Base-by-base conservation (phyloP, 2,888 invertebrate species). In the Tenthredo livida region DNA sequence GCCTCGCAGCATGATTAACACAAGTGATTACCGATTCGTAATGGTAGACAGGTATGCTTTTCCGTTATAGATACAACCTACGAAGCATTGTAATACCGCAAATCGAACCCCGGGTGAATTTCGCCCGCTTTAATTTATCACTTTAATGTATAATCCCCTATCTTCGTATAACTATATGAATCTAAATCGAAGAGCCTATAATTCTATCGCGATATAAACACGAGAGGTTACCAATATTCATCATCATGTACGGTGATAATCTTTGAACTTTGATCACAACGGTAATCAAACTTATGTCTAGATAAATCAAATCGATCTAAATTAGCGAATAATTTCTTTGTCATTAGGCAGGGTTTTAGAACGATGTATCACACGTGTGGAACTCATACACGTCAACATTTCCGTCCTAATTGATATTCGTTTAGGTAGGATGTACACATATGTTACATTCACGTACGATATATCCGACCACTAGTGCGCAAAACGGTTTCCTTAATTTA, bases 401-500 rank as follows among this genome's bases (percentile, higher is more conserved):
- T 15, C 47, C 47, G 12, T 15, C 47, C 47, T 40, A n/a, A 37
- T 72, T 33, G 17, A 72, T 72, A 17, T 72, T 72, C 70, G 33
- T 25, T 6, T 33, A 6, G 33, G 67, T 29, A 37, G 6, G 6
- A 29, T 29, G 29, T 2, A 33, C 33, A 33, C 67, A 33, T 37
- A 29, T 47, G 37, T 75, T 37, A 47, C 12, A 37, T 50, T 25
- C 15, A 29, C 75, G 75, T 75, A 17, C n/a, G 77, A 54, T 50
- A 54, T 50, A 77, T 50, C 33, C 17, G 54, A 15, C 77, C 54
- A 29, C 77, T 77, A 50, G 29, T 21, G 29, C 33, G 77, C 80
- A 25, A 17, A 15, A 40, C 47, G 80, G 80, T 61, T 80, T 65
- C 80, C 80, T 37, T 65, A 80, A 80, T 61, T 65, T 80, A 80